Conservation (phyloP, 2,113 vertebrate genomes). For the Menidia beryllina region DNA sequence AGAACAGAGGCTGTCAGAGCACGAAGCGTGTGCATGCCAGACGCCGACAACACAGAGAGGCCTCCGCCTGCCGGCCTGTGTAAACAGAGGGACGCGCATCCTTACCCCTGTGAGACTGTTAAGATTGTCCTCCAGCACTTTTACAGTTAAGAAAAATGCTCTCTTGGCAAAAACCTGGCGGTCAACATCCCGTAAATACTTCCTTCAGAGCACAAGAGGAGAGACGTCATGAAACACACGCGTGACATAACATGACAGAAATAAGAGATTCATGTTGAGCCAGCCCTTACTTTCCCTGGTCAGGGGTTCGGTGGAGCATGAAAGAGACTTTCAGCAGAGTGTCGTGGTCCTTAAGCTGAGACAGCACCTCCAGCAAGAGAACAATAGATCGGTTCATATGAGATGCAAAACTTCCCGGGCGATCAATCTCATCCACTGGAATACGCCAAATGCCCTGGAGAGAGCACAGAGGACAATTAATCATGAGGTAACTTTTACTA, state of each 20-base stretch:
- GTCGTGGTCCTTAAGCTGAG: constrained; percentile 92
- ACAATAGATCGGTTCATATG: constrained; percentile 99
- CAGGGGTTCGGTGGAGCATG: constrained; percentile 98
- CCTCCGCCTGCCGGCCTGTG: constrained; percentile 6
- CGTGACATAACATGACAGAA: constrained; percentile 9
- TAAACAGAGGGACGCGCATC: constrained; percentile 17
- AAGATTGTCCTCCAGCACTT: constrained; percentile 96
- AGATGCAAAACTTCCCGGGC: constrained; percentile 97
- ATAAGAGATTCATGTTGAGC: background rate
- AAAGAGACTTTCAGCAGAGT: constrained; percentile 96
- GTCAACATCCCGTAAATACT: constrained; percentile 98
- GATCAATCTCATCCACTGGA: constrained; percentile 99
- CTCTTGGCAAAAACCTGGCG: constrained; percentile 95
- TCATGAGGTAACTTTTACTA: background rate
- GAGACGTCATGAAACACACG: constrained; percentile 25
- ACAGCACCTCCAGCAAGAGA: constrained; percentile 92
- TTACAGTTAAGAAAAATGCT: constrained; percentile 95
- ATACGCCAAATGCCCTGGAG: constrained; percentile 98
- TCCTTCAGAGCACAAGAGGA: constrained; percentile 80
- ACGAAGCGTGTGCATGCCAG: constrained; percentile 41
- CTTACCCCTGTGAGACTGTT: constrained; percentile 91
- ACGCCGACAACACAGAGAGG: constrained; percentile 19
- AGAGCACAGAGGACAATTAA: background rate
- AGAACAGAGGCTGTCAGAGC: constrained; percentile 63
- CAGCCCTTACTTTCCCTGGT: constrained; percentile 97